phyloP scores from a whole-genome alignment of 2,113 vertebrate genomes.

The Syngnathus typhle region DNA sequence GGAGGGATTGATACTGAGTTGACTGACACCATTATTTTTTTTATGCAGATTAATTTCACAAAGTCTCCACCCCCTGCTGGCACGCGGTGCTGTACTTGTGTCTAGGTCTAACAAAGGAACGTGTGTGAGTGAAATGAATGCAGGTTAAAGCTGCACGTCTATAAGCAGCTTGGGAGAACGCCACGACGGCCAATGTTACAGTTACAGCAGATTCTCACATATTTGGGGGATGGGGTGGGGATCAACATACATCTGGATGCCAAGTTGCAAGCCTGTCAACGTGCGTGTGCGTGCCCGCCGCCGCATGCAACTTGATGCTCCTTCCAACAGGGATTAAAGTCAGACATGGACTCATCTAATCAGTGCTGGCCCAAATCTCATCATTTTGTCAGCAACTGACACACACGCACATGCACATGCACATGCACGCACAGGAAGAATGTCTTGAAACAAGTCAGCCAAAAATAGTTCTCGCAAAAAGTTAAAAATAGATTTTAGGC shows the following conservation, averaged over 20 bases:
- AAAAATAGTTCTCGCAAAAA: too few species aligned
- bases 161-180: slow-evolving; percentile 61
- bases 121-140: slow-evolving; percentile 51
- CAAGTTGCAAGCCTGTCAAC: slow-evolving; percentile 18
- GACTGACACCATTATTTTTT: slow-evolving; percentile 23
- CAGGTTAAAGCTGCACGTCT: slow-evolving; percentile 58
- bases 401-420: background rate
- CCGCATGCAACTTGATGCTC: slow-evolving; percentile 51
- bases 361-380: slow-evolving; percentile 56
- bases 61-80: slow-evolving; percentile 33
- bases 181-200: slow-evolving; percentile 34
- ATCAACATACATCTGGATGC: slow-evolving; percentile 55
- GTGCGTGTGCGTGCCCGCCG: slow-evolving; percentile 2
- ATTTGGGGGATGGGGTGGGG: background rate
- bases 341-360: slow-evolving; percentile 66
- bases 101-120: slow-evolving; percentile 49
- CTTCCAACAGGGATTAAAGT: slow-evolving; percentile 64
- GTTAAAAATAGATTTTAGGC: too few species aligned
- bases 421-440: background rate
- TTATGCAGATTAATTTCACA: slow-evolving; percentile 24
- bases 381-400: slow-evolving; percentile 23
- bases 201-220: slow-evolving; percentile 35
- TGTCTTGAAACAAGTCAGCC: background rate
- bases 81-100: slow-evolving; percentile 24
- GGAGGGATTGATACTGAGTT: slow-evolving; percentile 1